Conservation (phyloP, 2,797 vertebrate species). For the Amblyopsis hoosieri region DNA sequence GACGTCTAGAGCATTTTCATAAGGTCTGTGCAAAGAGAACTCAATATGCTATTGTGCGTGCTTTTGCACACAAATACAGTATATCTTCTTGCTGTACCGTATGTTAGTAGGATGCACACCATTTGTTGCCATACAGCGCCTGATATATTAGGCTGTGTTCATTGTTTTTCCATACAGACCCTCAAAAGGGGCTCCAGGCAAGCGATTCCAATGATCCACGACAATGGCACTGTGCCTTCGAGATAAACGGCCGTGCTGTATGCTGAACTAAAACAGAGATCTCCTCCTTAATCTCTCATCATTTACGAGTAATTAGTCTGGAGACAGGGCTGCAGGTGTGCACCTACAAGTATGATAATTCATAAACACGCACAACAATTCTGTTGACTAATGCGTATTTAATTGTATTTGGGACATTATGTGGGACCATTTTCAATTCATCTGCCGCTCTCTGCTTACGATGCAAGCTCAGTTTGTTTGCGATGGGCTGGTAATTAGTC, state of each 20-base stretch:
- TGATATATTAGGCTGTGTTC: not conserved
- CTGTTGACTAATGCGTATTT: constrained; percentile 22
- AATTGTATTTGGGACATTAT: constrained; percentile 38
- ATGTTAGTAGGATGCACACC: not conserved
- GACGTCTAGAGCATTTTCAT: too few species aligned
- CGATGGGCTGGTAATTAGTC: constrained; percentile 56
- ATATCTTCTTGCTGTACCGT: not conserved
- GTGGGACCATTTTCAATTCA: constrained; percentile 10
- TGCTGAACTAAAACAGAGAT: constrained; percentile 4
- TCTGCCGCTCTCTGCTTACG: constrained; percentile 24
- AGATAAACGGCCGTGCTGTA: not conserved
- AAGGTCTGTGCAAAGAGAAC: too few species aligned
- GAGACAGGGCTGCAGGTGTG: not conserved
- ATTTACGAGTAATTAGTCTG: constrained; percentile 17
- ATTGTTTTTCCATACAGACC: not conserved
- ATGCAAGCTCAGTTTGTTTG: constrained; percentile 40
- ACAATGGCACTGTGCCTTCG: not conserved
- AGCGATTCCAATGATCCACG: not conserved
- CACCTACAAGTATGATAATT: not conserved
- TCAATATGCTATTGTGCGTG: not conserved
- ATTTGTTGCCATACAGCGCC: not conserved
- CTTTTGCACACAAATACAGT: not conserved
- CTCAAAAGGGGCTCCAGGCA: not conserved
- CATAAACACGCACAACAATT: constrained; percentile 1
- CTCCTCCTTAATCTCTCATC: constrained; percentile 1